These are phyloP conservation scores for Phainopepla nitens DNA, from an alignment of 2,113 vertebrate species.

Conservation along the genomic window DNA sequence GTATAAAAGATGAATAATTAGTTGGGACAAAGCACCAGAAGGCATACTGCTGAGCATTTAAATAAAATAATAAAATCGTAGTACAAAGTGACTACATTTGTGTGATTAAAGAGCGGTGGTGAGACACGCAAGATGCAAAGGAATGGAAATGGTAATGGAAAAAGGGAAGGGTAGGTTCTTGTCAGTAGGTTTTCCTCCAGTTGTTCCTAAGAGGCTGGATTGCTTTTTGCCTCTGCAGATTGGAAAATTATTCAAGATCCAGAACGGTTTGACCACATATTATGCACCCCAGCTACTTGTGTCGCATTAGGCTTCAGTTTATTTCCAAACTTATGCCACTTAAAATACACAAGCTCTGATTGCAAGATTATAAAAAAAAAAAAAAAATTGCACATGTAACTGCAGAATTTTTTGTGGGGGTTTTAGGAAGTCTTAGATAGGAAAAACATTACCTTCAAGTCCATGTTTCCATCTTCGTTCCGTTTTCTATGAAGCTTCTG, in stretches of 20 bases:
- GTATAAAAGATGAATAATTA: background rate
- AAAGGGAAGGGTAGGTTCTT: background rate
- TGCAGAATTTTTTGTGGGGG: background rate
- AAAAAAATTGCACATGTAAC: background rate
- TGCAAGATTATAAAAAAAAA: background rate
- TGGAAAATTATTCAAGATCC: background rate
- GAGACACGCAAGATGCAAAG: background rate
- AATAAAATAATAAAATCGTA: background rate
- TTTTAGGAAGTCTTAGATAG: background rate
- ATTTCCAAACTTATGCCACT: background rate
- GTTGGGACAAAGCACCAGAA: background rate
- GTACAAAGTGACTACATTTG: background rate
- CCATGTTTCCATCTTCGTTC: background rate
- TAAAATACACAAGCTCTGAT: background rate
- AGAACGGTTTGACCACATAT: rapidly evolving
- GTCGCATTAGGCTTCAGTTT: background rate
- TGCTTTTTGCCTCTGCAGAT: background rate
- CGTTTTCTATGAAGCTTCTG: background rate
- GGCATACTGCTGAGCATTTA: background rate
- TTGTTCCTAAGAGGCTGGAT: background rate
- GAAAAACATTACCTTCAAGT: background rate
- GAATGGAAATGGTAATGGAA: background rate
- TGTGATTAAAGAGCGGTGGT: background rate
- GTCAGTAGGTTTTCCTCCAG: background rate
- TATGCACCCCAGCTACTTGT: background rate